Base-by-base conservation (phyloP, 2,888 invertebrate species). In the Aleiodes testaceus region DNA sequence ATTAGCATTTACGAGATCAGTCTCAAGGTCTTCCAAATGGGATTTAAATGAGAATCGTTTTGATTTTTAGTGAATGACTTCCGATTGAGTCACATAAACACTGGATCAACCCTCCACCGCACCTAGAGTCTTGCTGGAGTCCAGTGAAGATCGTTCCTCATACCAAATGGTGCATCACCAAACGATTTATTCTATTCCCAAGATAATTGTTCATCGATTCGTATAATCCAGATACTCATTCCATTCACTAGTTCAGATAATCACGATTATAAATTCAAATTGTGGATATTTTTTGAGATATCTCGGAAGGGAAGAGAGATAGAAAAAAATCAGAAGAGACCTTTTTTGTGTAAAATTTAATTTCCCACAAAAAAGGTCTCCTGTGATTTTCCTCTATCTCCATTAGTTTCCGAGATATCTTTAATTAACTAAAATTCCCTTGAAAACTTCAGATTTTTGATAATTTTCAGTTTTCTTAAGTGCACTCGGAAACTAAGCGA, bases 121-220 rank as follows among this genome's bases (percentile, higher is more conserved):
- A n/a, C 49, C 47, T 70, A 47, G 36, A 20, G 49, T 9, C 53
- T n/a, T 12, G 14, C 18, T 7, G 20, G 26, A 20, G 4, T 26
- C 36, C 20, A 2, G 66, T 65, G 67, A 42, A 69, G 68, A 75
- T 70, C 47, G 81, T 77, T 77, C 82, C 73, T 77, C 74, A 80
- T 82, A 74, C 70, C 74, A 83, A 83, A 83, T 81, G 82, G 80
- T 81, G 82, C 82, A 80, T 81, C 77, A 77, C 81, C 74, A 63
- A 77, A 78, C 50, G 68, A 77, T 77, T 79, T 76, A 80, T 81
- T 78, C 77, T 77, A 72, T 77, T 77, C 71, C n/a, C 4, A 44
- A 61, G 44, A 44, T 71, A 63, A 52, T 55, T 22, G 53, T 55
- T 69, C 66, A 59, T 63, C 36, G 14, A 53, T 64, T 66, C 50